Base-by-base conservation (phyloP, 2,797 vertebrate species). In the Moxostoma hubbsi region DNA sequence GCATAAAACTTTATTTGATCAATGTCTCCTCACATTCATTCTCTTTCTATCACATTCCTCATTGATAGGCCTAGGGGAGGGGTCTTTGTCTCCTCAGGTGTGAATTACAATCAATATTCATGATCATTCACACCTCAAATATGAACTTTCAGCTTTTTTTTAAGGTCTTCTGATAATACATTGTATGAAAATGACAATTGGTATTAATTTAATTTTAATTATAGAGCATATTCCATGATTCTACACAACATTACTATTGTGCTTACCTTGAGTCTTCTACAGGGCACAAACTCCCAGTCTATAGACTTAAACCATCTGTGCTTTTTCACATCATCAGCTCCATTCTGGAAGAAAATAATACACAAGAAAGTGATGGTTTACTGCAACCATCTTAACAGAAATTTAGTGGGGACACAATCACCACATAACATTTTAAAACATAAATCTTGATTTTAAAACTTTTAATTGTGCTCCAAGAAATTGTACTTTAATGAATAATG, bases 301-400 rank as follows among this genome's bases (percentile, higher is more conserved):
- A 97, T 81, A 0, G 92, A 86, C 66, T 96, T 96, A 88, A 98
- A 99, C 97, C 97, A 99, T 6, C 97, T 87, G 76, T 99, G 97
- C 24, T 94, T 94, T 82, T 97, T 98, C 73, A 98, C 94, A 11
- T 98, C 97, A 2, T 97, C 96, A 0, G 95, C 95, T 82, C 97
- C 97, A 8, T 98, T 98, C 97, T 98, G 87, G 65, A 86, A 91
- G 61, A 15, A 62, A 24, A 7, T 55, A 47, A 65, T 12, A 16
- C 2, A 45, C 46, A 71, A 36, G 1, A 68, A 16, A 1, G 45
- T n/a, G 58, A 65, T 57, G 0, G 61, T 55, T 64, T 57, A 24
- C 53, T 46, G 36, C 36, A 36, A 36, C 36, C 36, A 36, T 36
- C 36, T 36, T 36, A 36, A 36, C 36, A 36, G 36, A 36, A 36